Base-by-base conservation (phyloP, 2,113 vertebrate genomes). In the Mus spicilegus region DNA sequence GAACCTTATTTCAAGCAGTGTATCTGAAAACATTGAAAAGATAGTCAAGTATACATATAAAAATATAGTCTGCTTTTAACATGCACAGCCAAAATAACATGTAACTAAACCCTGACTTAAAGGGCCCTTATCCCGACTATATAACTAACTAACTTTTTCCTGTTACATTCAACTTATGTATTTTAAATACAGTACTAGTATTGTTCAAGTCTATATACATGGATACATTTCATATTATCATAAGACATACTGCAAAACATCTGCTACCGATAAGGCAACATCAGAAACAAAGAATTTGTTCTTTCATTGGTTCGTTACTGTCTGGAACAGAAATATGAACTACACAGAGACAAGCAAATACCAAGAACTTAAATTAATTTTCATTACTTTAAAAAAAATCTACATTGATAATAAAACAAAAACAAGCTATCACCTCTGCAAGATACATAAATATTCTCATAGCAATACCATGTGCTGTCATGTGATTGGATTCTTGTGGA, bases 21-120 rank as follows among this genome's bases (percentile, higher is more conserved):
- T 65, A 33, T 87, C 46, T 81, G 49, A 92, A 97, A 90, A 81
- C 19, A 85, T 54, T 85, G 86, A 69, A 69, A 82, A 87, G 28
- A 77, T 24, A 92, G 39, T 90, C 58, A 89, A 14, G 1, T 67
- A 82, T 77, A 16, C 65, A 89, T 3, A 72, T 54, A 30, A 28
- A 87, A 36, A 69, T 69, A 69, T 36, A 36, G 5, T 36, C 26
- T 87, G 22, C 61, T 80, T 90, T 90, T 93, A 94, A 92, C 65
- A 33, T 63, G 51, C 26, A 97, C 1, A 93, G 89, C 63, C 33
- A 94, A 88, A 95, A 77, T 85, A 72, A 49, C 39, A 76, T 24
- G 82, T 87, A 92, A 87, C 13, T 90, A 94, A 90, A 95, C 42
- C 19, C 54, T 61, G 28, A 61, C 33, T 89, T 73, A 49, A 70